Conservation (phyloP, 2,113 vertebrate species). For the Bombycilla garrulus region DNA sequence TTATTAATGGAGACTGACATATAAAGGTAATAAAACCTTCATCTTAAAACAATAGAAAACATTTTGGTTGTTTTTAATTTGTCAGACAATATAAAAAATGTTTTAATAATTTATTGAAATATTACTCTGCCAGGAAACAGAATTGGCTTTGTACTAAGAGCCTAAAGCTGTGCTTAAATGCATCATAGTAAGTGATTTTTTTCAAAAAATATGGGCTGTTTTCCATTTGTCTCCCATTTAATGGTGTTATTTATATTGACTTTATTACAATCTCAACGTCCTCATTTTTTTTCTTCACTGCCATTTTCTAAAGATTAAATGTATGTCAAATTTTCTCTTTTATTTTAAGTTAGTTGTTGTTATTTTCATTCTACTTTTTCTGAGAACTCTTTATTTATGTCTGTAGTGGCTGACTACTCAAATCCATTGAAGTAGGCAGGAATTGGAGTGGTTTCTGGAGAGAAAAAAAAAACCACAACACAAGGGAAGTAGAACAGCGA, state of each 20-base stretch:
- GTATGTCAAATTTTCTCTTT: background rate
- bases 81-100: background rate
- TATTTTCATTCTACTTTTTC: background rate
- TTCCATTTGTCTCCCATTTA: background rate
- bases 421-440: background rate
- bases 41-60: background rate
- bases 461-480: background rate
- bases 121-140: background rate
- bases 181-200: background rate
- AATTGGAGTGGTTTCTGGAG: background rate
- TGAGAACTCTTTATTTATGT: background rate
- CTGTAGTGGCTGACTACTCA: background rate
- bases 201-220: background rate
- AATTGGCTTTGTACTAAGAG: background rate
- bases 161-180: background rate
- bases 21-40: background rate
- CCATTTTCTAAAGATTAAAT: background rate
- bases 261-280: background rate
- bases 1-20: background rate
- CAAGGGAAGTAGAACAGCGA: accelerated
- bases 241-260: background rate
- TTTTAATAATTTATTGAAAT: background rate
- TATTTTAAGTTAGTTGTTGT: background rate
- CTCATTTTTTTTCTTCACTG: background rate
- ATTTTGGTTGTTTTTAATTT: background rate